Evolutionary conservation across 2,888 invertebrate genomes (phyloP), one percentile per base, ranked within the genome.

Genomic region (Scelioninae gen. 1): DNA sequence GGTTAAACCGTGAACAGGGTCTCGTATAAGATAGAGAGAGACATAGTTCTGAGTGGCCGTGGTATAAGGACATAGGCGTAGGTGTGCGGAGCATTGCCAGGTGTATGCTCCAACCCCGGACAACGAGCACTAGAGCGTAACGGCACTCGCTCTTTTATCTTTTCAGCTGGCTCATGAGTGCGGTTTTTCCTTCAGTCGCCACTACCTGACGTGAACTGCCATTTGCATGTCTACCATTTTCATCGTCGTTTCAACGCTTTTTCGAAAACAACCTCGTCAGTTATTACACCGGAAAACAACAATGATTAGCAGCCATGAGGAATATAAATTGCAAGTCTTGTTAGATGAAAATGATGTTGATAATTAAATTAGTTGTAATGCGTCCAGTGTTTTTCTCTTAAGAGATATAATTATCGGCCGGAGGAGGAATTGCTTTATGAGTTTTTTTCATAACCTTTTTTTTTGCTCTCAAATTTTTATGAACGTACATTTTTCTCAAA

Each of bases 131-230:
- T 53, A 53, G 56, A 75, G 83, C 83, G 75, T 75, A 83, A 83
- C 83, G 76, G 80, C 72, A 72, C 80, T 80, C 76, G 66, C 47
- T 72, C 79, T 80, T 75, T 83, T 83, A 71, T 83, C 79, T 79
- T 76, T 72, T 79, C 60, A 77, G 65, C 71, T 56, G 69, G 58
- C 66, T 74, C 56, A 63, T 47, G 45, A 75, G 34, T 58, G 69
- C 71, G 43, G 71, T 75, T 80, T 83, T 83, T 79, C 56, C 76
- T 23, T 29, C 63, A 62, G 47, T 66, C 47, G 66, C 58, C 77
- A 60, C 69, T 45, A n/a, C 71, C 45, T 74, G 75, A 65, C 71
- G 75, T 79, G 55, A 38, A 65, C 79, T 72, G 58, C 43, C 76
- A 72, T 80, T 83, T 79, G 76, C 75, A 60, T 69, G 69, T 82